Evolutionary conservation across 2,113 vertebrate species (phyloP), one percentile per base, ranked within the genome.

Genomic region (Egretta garzetta): DNA sequence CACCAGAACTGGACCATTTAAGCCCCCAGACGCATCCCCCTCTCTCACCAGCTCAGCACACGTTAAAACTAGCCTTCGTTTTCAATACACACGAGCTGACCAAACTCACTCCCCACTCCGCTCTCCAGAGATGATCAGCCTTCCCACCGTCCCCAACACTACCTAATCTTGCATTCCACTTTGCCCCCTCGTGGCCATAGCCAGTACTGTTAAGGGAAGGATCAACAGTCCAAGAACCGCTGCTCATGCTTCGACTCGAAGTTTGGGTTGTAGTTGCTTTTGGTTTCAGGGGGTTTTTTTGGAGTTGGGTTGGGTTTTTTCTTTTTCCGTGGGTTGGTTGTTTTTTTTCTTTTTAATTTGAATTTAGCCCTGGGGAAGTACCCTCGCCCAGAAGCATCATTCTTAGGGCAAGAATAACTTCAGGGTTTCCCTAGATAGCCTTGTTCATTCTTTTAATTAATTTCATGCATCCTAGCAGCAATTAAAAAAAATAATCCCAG

Each of bases 121-220:
- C 33, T 16, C 19, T 19, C 27, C 41, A 47, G 47, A 72, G 13
- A 21, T 2, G 5, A 32, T 4, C 35, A 4, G 9, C 2, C 20
- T 12, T 12, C 18, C 39, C 41, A 8, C 22, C 5, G 8, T 1
- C 39, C 47, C 7, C 58, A 20, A 2, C 14, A 0, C 37, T 1
- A 6, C 33, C 23, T 7, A 4, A 24, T 4, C 52, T 2, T 2
- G 10, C 3, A 3, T 32, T 12, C 27, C 24, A 1, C 72, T 47
- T 23, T 35, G 92, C 87, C 83, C 80, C 39, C 94, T 67, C 32
- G 59, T 71, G 90, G 83, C 45, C 63, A 82, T 2, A 12, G 39
- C 8, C 28, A 45, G 60, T 18, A 53, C 21, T 33, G 43, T 1
- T 4, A 10, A 13, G 49, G 35, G 27, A 56, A 23, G 50, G 14